A percentile compares a stretch with the other conserved stretches of the same genome.
Conservation (phyloP, 2,888 invertebrate species). For the Allacma fusca region DNA sequence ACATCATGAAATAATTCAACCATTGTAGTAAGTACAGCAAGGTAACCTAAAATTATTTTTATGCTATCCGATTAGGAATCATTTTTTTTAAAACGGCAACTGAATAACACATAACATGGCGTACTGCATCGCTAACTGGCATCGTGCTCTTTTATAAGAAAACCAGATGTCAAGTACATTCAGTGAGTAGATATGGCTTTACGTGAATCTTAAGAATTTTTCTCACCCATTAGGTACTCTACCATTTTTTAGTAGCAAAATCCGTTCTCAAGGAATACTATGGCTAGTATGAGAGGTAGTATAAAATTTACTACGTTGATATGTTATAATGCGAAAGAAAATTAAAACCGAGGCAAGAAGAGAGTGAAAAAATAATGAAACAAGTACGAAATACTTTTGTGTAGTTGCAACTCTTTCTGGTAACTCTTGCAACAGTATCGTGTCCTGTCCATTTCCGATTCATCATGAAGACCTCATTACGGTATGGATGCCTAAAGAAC, state of each 20-base stretch:
- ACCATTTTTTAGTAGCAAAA: background rate
- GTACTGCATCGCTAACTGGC: background rate
- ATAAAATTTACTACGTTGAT: background rate
- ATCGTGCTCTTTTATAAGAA: background rate
- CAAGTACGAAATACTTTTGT: background rate
- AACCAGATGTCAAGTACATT: background rate
- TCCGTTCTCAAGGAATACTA: background rate
- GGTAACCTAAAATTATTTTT: conserved; percentile 29
- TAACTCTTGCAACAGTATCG: conserved; percentile 32
- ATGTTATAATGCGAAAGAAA: background rate
- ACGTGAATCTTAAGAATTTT: background rate
- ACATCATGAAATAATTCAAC: conserved; percentile 35
- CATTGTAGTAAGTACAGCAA: conserved; percentile 14
- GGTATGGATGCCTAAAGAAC: background rate
- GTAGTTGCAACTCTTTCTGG: background rate
- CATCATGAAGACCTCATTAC: conserved; percentile 45
- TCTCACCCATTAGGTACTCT: background rate
- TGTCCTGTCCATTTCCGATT: conserved; percentile 42
- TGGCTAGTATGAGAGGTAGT: background rate
- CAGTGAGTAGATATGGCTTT: background rate
- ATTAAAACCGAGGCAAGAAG: conserved; percentile 23
- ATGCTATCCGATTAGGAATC: conserved; percentile 36
- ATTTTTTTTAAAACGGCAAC: conserved; percentile 14
- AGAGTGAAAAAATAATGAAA: background rate
- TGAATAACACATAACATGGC: background rate